A percentile compares a stretch with the other conserved stretches of the same genome.
phyloP scores from a whole-genome alignment of 1,140 invertebrate genomes.

The Bombus picipes region DNA sequence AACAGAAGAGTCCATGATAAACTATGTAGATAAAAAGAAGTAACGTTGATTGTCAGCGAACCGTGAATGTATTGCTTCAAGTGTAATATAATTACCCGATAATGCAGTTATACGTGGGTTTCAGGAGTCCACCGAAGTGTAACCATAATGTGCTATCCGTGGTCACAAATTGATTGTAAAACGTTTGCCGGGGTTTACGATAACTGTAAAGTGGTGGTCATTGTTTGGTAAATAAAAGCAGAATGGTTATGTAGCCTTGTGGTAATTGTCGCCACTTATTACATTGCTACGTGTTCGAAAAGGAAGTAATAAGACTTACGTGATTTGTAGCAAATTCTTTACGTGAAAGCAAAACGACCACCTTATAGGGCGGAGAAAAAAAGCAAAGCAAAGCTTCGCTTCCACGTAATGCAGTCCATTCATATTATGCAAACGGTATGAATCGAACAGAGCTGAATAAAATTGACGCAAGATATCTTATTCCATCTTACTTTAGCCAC shows the following conservation, averaged over 20 bases:
- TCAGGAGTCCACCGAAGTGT: neutral
- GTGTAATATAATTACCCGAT: constrained; percentile 20
- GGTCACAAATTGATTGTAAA: constrained; percentile 45
- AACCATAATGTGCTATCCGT: constrained; percentile 31
- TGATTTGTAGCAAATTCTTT: constrained; percentile 30
- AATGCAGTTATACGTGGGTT: constrained; percentile 35
- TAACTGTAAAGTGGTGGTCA: constrained; percentile 27
- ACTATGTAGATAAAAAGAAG: neutral
- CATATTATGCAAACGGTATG: constrained; percentile 52
- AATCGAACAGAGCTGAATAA: constrained; percentile 52
- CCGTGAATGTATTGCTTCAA: neutral
- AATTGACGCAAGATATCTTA: constrained; percentile 48
- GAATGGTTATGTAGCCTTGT: neutral
- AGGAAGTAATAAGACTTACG: neutral
- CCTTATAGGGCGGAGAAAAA: neutral
- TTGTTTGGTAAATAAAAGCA: constrained; percentile 22
- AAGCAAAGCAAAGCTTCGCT: constrained; percentile 6
- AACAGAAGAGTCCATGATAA: neutral
- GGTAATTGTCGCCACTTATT: neutral
- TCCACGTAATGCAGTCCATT: constrained; percentile 46
- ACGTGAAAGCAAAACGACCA: neutral
- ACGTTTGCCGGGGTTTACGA: constrained; percentile 19
- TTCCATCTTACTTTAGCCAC: constrained; percentile 38
- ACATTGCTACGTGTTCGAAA: neutral
- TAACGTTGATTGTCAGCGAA: neutral